Percentiles rank a stretch among this genome's conserved stretches.
Evolutionary conservation across 2,797 vertebrate species (phyloP).

Genomic region (Tragelaphus eurycerus): DNA sequence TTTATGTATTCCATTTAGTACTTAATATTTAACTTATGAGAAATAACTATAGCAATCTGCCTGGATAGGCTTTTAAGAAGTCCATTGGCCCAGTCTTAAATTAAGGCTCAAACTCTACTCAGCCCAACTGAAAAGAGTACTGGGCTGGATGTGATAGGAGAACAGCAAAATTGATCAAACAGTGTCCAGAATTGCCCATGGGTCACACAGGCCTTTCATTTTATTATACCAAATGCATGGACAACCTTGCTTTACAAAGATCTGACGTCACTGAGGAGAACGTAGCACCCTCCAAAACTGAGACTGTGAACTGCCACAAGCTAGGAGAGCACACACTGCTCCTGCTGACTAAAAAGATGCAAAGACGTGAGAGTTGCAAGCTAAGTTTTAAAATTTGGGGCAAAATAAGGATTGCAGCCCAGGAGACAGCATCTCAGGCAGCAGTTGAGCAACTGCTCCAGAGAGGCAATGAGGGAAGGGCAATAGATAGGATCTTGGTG

Average conservation of each 20-base stretch:
- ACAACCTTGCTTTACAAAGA: neutral
- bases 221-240: neutral
- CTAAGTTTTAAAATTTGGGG: neutral
- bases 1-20: neutral
- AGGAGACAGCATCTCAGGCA: neutral
- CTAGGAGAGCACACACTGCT: neutral
- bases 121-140: neutral
- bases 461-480: neutral
- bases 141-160: neutral
- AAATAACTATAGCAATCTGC: neutral
- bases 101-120: neutral
- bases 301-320: neutral
- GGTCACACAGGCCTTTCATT: neutral
- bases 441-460: neutral
- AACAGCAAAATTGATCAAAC: neutral
- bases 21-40: neutral
- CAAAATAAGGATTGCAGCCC: neutral
- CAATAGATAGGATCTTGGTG: neutral
- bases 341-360: neutral
- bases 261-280: neutral
- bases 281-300: fast-evolving
- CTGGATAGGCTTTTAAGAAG: neutral
- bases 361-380: neutral
- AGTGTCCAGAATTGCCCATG: neutral
- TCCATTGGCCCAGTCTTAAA: neutral